Conservation (phyloP, 2,113 vertebrate genomes). For the Nycticorax nycticorax region DNA sequence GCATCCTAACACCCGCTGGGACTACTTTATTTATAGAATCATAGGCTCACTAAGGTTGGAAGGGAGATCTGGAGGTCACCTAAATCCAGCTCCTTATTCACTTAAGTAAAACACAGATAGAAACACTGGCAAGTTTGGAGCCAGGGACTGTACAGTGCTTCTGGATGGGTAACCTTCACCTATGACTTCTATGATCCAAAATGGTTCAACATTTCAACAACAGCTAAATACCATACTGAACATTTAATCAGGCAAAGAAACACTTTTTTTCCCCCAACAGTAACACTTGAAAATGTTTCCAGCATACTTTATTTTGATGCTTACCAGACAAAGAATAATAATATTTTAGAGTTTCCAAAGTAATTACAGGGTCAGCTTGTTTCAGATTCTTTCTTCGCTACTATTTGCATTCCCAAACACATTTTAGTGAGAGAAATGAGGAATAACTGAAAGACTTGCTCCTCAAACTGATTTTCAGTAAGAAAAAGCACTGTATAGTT, state of each 20-base stretch:
- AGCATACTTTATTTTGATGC: background rate
- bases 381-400: background rate
- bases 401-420: background rate
- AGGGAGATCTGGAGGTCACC: background rate
- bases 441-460: background rate
- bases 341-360: background rate
- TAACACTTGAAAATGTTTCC: background rate
- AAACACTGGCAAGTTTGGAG: background rate
- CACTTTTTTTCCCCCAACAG: background rate
- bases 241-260: background rate
- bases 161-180: background rate
- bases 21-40: background rate
- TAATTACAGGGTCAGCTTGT: background rate
- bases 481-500: background rate
- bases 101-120: background rate
- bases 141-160: background rate
- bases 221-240: background rate
- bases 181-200: background rate
- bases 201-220: background rate
- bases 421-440: background rate
- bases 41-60: background rate
- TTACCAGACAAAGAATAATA: background rate
- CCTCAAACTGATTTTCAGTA: background rate
- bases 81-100: background rate
- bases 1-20: background rate